A percentile compares a stretch with the other conserved stretches of the same genome.
Conservation (phyloP, 2,888 invertebrate genomes). For the Aleiodes testaceus region DNA sequence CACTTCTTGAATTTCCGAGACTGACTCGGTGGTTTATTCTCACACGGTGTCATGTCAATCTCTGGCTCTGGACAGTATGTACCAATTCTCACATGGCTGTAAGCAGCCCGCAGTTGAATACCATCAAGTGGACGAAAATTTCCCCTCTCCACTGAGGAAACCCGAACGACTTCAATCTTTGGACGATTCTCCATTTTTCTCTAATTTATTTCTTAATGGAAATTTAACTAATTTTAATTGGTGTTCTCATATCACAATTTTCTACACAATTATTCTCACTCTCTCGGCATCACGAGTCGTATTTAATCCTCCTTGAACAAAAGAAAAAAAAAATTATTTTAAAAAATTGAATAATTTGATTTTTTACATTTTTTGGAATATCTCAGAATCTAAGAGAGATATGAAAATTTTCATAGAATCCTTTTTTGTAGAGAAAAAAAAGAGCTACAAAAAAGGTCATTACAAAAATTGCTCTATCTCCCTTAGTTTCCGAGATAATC, state of each 20-base stretch:
- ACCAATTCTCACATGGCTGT: constrained; percentile 67
- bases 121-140: constrained; percentile 68
- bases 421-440: too few species aligned
- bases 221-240: neutral
- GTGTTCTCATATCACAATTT: constrained; percentile 12
- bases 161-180: constrained; percentile 68
- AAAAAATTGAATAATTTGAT: neutral
- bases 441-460: too few species aligned
- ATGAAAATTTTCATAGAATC: too few species aligned
- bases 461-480: too few species aligned
- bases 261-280: neutral
- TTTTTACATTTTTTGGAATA: too few species aligned
- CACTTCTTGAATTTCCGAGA: constrained; percentile 67
- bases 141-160: constrained; percentile 64
- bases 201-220: neutral
- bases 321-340: neutral
- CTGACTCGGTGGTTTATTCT: constrained; percentile 64
- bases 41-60: constrained; percentile 54
- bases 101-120: constrained; percentile 65
- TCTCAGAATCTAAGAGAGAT: neutral
- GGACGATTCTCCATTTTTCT: constrained; percentile 58
- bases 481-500: too few species aligned
- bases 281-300: constrained; percentile 10
- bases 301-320: constrained; percentile 27
- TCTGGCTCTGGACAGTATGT: constrained; percentile 67